Conservation (phyloP, 2,888 invertebrate genomes). For the Protophormia terraenovae region DNA sequence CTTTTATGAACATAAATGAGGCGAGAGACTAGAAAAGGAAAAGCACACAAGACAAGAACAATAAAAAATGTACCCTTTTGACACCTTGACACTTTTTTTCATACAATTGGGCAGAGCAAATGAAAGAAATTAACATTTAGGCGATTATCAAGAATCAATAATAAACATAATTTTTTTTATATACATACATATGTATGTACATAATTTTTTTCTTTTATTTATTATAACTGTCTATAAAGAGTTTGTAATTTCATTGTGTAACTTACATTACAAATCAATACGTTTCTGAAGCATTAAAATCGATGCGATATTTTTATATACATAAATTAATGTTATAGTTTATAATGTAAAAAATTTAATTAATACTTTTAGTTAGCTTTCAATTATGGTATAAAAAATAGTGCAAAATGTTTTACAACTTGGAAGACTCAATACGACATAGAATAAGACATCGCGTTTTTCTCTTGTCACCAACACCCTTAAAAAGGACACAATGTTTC, state of each 20-base stretch:
- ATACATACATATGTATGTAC: too few species aligned
- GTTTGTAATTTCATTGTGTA: conserved; percentile 48
- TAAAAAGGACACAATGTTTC: not conserved
- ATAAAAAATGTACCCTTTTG: conserved; percentile 47
- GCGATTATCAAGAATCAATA: conserved; percentile 21
- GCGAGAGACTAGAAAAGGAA: not conserved
- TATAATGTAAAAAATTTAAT: not conserved
- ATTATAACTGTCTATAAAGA: not conserved
- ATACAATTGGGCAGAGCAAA: conserved; percentile 28
- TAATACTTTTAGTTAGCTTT: conserved; percentile 3
- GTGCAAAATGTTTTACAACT: conserved; percentile 12
- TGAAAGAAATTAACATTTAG: conserved; percentile 24
- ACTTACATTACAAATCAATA: conserved; percentile 57
- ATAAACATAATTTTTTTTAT: not conserved
- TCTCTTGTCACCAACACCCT: conserved; percentile 30
- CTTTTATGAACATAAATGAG: conserved; percentile 21
- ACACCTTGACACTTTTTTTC: conserved; percentile 59
- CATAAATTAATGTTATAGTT: conserved; percentile 26
- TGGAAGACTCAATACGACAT: conserved; percentile 56
- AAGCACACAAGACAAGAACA: conserved; percentile 9
- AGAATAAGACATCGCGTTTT: conserved; percentile 8
- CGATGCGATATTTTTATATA: conserved; percentile 6
- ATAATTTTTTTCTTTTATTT: not conserved
- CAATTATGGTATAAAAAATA: conserved; percentile 23
- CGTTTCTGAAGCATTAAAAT: conserved; percentile 12